Evolutionary conservation across 92 coral and sea anemone species (phyloP).

Genomic region (Metridium senile): DNA sequence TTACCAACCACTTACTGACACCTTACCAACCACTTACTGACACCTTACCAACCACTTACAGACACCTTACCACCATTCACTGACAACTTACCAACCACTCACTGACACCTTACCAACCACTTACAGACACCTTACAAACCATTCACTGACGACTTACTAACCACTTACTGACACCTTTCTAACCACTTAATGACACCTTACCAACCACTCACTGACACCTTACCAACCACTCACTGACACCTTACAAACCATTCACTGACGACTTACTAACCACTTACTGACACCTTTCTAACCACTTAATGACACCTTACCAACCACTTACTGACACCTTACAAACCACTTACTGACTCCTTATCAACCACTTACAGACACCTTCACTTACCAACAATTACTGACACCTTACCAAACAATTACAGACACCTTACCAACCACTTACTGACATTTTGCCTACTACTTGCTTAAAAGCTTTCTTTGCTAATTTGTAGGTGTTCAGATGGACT

Average conservation of each 20-base stretch:
- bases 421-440: constrained; percentile 16
- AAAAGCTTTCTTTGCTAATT: background rate
- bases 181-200: no score
- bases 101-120: no score
- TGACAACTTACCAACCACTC: constrained; percentile 3
- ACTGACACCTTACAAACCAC: no score
- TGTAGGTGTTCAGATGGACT: constrained; percentile 83
- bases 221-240: constrained; percentile 6
- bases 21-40: constrained; percentile 15
- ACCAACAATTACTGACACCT: constrained; percentile 17
- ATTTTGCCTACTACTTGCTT: constrained; percentile 3
- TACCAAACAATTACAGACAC: constrained; percentile 10
- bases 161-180: background rate
- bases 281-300: background rate
- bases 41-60: no score
- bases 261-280: constrained; percentile 1
- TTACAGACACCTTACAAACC: constrained; percentile 3
- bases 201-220: background rate
- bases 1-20: no score
- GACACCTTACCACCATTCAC: constrained; percentile 4
- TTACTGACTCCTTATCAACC: constrained; percentile 5
- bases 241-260: background rate
- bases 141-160: background rate
- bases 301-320: constrained; percentile 16
- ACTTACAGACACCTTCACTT: constrained; percentile 9